phyloP scores from a whole-genome alignment of 2,797 vertebrate genomes.

The Cephalopachus bancanus region DNA sequence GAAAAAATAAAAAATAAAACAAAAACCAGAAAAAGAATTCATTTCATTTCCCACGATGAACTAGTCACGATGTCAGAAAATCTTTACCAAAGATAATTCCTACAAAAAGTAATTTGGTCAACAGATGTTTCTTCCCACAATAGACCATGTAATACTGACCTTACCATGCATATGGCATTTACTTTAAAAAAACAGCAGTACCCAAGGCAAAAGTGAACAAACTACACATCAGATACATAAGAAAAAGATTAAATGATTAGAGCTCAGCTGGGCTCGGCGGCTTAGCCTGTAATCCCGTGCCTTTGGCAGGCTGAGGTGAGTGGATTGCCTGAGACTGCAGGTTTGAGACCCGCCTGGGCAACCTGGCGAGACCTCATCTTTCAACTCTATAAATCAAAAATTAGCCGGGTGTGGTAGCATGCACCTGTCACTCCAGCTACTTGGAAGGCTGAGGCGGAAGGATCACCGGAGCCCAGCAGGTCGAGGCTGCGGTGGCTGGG shows the following conservation, averaged over 20 bases:
- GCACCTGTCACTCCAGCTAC: too few relatives aligned
- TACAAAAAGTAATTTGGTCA: conserved; percentile 5
- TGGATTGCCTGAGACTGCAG: too few relatives aligned
- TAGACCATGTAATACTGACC: background rate
- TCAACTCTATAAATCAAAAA: too few relatives aligned
- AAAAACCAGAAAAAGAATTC: conserved; percentile 61
- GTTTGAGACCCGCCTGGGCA: too few relatives aligned
- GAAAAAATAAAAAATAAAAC: conserved; percentile 42
- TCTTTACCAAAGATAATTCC: conserved; percentile 57
- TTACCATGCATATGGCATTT: background rate
- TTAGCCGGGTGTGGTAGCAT: too few relatives aligned
- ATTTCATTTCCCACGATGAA: conserved; percentile 51
- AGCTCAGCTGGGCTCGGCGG: too few relatives aligned
- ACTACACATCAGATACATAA: background rate
- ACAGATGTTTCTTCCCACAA: conserved; percentile 25
- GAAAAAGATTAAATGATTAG: background rate
- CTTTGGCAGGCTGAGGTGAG: too few relatives aligned
- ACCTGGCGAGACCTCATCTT: too few relatives aligned
- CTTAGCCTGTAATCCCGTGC: too few relatives aligned
- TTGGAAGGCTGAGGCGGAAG: too few relatives aligned
- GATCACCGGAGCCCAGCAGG: too few relatives aligned
- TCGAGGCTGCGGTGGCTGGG: too few relatives aligned
- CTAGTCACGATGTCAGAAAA: conserved; percentile 29
- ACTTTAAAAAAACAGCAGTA: background rate
- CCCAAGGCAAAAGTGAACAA: conserved; percentile 31